phyloP scores from a whole-genome alignment of 2,797 vertebrate species.

The Gymnopithys bicolor region DNA sequence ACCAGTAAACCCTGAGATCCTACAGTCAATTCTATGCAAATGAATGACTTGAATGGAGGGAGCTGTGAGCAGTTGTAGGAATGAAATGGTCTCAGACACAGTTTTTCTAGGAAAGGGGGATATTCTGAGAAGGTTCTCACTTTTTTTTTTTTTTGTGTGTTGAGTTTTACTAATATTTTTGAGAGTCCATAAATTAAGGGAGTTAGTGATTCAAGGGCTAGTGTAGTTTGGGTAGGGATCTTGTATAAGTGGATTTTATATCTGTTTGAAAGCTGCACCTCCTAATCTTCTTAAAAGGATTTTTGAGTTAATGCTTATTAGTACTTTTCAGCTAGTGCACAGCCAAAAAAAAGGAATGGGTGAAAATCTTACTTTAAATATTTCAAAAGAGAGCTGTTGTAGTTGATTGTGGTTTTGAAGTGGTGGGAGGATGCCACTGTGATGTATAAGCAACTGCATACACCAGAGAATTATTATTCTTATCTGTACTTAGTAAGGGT shows the following conservation, averaged over 20 bases:
- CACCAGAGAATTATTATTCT: conserved; percentile 1
- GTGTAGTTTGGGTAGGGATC: not conserved
- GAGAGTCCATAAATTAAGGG: not conserved
- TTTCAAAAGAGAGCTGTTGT: conserved; percentile 13
- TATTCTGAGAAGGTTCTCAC: not conserved
- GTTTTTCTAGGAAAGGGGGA: not conserved
- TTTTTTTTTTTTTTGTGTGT: not conserved
- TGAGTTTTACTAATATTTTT: not conserved
- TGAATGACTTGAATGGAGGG: not conserved
- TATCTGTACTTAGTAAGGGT: conserved; percentile 4
- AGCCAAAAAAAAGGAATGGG: not conserved
- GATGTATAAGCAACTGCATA: not conserved
- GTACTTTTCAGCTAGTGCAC: not conserved
- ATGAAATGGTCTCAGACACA: not conserved
- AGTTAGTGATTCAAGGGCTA: not conserved
- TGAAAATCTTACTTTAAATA: conserved; percentile 27
- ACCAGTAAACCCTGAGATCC: not conserved
- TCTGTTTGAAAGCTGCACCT: not conserved
- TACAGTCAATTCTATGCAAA: not conserved
- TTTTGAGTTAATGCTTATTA: conserved; percentile 61
- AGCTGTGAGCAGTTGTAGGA: not conserved
- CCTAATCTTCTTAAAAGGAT: conserved; percentile 52
- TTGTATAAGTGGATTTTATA: conserved; percentile 4
- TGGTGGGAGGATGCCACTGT: not conserved
- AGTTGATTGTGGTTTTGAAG: conserved; percentile 4